Evolutionary conservation across 2,797 vertebrate species (phyloP).

Genomic region (Heterohyrax brucei): DNA sequence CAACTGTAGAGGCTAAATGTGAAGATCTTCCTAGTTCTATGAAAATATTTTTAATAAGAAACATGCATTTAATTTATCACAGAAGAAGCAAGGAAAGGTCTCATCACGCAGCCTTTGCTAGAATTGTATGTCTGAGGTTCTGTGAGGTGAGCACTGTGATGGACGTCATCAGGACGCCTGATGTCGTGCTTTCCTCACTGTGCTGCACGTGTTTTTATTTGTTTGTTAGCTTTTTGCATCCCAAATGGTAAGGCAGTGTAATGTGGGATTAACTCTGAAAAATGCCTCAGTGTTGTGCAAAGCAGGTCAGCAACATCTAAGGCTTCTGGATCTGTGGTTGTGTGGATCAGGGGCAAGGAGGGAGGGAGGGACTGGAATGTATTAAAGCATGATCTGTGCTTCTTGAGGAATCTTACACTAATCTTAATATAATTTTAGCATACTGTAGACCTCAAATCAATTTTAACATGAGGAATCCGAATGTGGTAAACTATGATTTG

Average conservation of each 20-base stretch:
- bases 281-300: conserved; percentile 41
- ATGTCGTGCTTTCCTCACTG: conserved; percentile 14
- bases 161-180: conserved; percentile 19
- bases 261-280: conserved; percentile 49
- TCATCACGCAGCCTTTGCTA: background rate
- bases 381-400: conserved; percentile 58
- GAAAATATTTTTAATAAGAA: conserved; percentile 76
- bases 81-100: background rate
- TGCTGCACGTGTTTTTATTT: conserved; percentile 59
- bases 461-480: conserved; percentile 71
- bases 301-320: background rate
- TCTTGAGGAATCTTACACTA: background rate
- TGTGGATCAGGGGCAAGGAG: background rate
- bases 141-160: conserved; percentile 30
- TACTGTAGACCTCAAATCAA: conserved; percentile 68
- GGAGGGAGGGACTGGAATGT: conserved; percentile 55
- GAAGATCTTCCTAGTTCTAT: conserved; percentile 55
- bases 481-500: conserved; percentile 49
- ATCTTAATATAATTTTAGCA: no score
- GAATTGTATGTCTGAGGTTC: conserved; percentile 58
- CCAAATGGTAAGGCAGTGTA: background rate
- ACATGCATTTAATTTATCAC: conserved; percentile 72
- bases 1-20: conserved; percentile 67
- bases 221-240: conserved; percentile 16
- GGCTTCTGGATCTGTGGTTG: conserved; percentile 47